These are phyloP conservation scores for Lampris incognitus DNA, from an alignment of 2,113 vertebrate species.

Conservation along the genomic window DNA sequence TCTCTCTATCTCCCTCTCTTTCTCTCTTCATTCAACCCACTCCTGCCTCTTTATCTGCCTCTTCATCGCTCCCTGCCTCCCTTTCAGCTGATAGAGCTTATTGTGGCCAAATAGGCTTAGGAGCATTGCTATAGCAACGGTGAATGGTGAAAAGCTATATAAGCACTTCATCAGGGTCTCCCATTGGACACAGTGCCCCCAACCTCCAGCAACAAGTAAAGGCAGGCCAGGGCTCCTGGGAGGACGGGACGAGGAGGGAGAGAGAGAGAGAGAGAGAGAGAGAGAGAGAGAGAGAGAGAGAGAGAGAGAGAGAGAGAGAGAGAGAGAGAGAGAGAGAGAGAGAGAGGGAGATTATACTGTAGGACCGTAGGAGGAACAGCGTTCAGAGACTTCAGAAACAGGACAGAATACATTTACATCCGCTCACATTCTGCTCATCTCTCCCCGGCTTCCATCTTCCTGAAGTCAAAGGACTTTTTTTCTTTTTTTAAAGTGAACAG, in stretches of 20 bases:
- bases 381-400: conserved; percentile 23
- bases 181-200: conserved; percentile 64
- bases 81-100: conserved; percentile 76
- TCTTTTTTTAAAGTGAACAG: conserved; percentile 5
- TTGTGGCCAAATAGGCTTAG: conserved; percentile 79
- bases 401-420: conserved; percentile 33
- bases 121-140: conserved; percentile 84
- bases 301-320: conserved; percentile 8
- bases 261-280: conserved; percentile 14
- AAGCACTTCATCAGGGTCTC: conserved; percentile 72
- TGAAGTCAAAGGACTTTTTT: conserved; percentile 25
- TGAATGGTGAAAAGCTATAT: conserved; percentile 69
- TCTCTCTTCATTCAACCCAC: conserved; percentile 41
- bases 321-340: too few species aligned
- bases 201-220: conserved; percentile 73
- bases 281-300: conserved; percentile 18
- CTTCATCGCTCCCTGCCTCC: conserved; percentile 61
- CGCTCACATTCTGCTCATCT: conserved; percentile 1
- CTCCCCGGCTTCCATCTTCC: conserved; percentile 5
- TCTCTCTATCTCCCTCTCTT: conserved; percentile 1
- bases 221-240: conserved; percentile 68
- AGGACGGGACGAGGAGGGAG: conserved; percentile 25
- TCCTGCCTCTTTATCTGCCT: conserved; percentile 68
- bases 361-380: conserved; percentile 27
- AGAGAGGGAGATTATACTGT: conserved; percentile 23